Evolutionary conservation across 2,888 invertebrate genomes (phyloP), one percentile per base, ranked within the genome.

Genomic region (Cosmia pyralina): DNA sequence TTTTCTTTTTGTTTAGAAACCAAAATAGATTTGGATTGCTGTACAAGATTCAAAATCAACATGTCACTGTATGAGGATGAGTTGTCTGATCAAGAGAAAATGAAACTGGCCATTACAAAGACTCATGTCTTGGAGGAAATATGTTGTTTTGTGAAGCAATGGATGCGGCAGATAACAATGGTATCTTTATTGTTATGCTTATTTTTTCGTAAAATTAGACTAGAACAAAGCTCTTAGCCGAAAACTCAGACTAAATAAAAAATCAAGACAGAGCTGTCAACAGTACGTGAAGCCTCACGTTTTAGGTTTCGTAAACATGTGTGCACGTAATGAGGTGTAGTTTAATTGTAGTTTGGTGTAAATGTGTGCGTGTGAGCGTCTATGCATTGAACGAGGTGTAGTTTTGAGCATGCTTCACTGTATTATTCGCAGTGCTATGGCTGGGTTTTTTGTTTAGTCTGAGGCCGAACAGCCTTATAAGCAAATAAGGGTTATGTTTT

Each of bases 101-200:
- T 98, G 89, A 96, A 97, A 86, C 86, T 88, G 0, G 97, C 96
- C 28, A 95, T 97, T 4, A 97, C 96, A 38, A 97, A 97, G 87
- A 96, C 97, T 0, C 94, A 96, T 50, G 96, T 97, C 38, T 96
- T 98, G 11, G 93, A 96, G 79, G 95, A 96, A 88, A 97, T 97
- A 1, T 98, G 98, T 88, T 91, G 95, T 7, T 97, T 93, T 84
- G 97, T 98, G 6, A 96, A 96, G 72, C 94, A 96, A 77, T 98
- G 98, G 98, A 96, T 97, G 77, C 97, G 97, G 86, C 97, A 97
- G 88, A 97, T 98, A 84, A 97, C 98, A 90, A 97, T 97, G 92
- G 89, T 46, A 57, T 13, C 15, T 11, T 19, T 46, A 46, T 17
- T 69, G 34, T 69, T 22, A 34, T 22, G 22, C 1, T 4, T 17